Evolutionary conservation across 2,113 vertebrate genomes (phyloP).

Genomic region (Hirundichthys speculiger): DNA sequence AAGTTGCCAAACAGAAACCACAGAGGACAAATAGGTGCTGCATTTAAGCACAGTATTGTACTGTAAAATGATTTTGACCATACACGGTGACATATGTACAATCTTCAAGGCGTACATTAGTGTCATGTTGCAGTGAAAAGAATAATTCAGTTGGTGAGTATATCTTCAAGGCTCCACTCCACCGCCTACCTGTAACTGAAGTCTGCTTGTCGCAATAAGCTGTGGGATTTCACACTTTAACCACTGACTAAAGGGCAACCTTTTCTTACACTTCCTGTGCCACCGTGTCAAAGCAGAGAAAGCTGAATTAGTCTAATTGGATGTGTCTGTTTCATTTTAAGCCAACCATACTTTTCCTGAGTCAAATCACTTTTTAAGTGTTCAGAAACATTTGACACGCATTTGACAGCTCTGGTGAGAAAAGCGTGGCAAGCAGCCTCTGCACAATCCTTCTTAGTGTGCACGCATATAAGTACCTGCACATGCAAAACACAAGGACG

Average conservation of each 20-base stretch:
- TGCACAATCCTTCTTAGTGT: background rate
- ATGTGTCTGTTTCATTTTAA: conserved; percentile 47
- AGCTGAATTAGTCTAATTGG: conserved; percentile 64
- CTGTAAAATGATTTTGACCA: too few relatives aligned
- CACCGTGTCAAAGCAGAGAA: conserved; percentile 65
- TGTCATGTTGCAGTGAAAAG: conserved; percentile 39
- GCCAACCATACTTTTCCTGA: conserved; percentile 17
- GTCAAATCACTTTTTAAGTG: conserved; percentile 42
- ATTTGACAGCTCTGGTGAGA: conserved; percentile 22
- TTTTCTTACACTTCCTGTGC: conserved; percentile 66
- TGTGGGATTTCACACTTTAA: conserved; percentile 70
- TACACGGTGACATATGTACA: conserved; percentile 3
- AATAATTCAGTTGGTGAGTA: conserved; percentile 57
- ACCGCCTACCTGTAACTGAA: conserved; percentile 69
- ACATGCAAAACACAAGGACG: conserved; percentile 13
- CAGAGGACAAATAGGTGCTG: too few relatives aligned
- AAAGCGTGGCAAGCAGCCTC: background rate
- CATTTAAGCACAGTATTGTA: too few relatives aligned
- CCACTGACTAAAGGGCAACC: conserved; percentile 66
- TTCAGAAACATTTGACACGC: conserved; percentile 52
- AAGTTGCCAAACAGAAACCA: background rate
- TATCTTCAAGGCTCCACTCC: conserved; percentile 40
- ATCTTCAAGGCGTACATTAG: conserved; percentile 53
- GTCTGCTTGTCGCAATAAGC: conserved; percentile 51
- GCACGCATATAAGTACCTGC: conserved; percentile 1